Percentiles rank a stretch among this genome's conserved stretches.
These are phyloP conservation scores for Heteractis magnifica DNA, from an alignment of 92 coral and sea anemone species.

Conservation along the genomic window DNA sequence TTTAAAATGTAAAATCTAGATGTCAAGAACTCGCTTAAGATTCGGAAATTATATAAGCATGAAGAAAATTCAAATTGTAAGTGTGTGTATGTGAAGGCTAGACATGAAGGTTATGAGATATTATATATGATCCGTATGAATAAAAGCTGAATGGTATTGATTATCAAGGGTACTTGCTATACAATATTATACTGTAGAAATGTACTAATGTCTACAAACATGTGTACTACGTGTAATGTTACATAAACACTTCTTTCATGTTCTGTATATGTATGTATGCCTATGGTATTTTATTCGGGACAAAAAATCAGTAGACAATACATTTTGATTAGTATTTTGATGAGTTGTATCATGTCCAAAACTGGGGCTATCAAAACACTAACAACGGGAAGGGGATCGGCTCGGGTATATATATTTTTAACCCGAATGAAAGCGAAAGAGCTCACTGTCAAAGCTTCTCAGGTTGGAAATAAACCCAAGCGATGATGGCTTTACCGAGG, in stretches of 20 bases:
- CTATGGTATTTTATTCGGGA: conserved; percentile 1
- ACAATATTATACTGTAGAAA: conserved; percentile 3
- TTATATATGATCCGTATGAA: conserved; percentile 1
- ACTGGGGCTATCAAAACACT: background rate
- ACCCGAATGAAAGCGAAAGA: background rate
- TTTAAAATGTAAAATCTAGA: background rate
- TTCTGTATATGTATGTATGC: background rate
- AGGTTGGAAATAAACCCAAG: background rate
- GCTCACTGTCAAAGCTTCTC: background rate
- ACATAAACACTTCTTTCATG: background rate
- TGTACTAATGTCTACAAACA: conserved; percentile 10
- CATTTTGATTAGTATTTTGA: conserved; percentile 8
- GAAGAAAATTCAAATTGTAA: background rate
- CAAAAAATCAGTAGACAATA: background rate
- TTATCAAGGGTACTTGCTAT: conserved; percentile 1
- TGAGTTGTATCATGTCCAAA: background rate
- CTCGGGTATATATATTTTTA: background rate
- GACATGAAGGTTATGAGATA: background rate
- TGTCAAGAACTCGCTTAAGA: background rate
- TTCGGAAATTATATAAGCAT: background rate
- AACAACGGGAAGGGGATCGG: background rate
- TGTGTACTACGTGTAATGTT: conserved; percentile 2
- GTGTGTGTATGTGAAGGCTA: background rate
- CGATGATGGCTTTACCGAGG: background rate
- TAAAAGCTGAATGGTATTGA: background rate